A percentile compares a stretch with the other conserved stretches of the same genome.
Evolutionary conservation across 2,888 invertebrate species (phyloP).

Genomic region (Cephalotes varians): DNA sequence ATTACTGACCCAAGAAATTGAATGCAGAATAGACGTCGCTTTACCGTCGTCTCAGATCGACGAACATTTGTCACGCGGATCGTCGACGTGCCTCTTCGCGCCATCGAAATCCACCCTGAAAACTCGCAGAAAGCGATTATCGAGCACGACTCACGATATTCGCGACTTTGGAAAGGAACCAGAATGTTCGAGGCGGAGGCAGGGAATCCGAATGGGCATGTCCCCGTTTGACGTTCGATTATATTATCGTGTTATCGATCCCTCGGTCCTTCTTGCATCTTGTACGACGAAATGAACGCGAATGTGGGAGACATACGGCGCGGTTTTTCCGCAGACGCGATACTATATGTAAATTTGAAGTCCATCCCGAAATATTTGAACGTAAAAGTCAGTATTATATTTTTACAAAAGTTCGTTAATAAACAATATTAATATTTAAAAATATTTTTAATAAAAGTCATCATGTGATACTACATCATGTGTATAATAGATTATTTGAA

Average conservation of each 20-base stretch:
- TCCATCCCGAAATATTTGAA: not conserved
- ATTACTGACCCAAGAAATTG: not conserved
- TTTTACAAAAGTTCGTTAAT: not conserved
- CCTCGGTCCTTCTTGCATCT: slow-evolving; percentile 2
- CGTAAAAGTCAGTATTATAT: not conserved
- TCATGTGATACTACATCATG: too few species aligned
- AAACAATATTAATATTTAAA: not conserved
- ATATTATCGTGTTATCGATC: slow-evolving; percentile 45
- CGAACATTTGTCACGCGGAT: slow-evolving; percentile 57
- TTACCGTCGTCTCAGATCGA: slow-evolving; percentile 39
- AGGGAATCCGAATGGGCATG: not conserved
- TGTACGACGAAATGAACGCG: slow-evolving; percentile 36
- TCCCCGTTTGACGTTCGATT: slow-evolving; percentile 46
- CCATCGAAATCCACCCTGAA: slow-evolving; percentile 51
- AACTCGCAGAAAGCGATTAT: slow-evolving; percentile 44
- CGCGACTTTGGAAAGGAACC: slow-evolving; percentile 45
- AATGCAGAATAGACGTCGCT: slow-evolving; percentile 7
- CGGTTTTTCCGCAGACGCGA: slow-evolving; percentile 14
- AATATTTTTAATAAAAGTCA: not conserved
- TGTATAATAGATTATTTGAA: not conserved
- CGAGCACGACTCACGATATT: slow-evolving; percentile 38
- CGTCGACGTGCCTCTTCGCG: slow-evolving; percentile 35
- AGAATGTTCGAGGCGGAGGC: not conserved
- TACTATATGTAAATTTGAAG: not conserved
- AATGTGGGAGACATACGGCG: not conserved